phyloP scores from a whole-genome alignment of 2,113 vertebrate genomes.

The mouse (Mus musculus) region DNA sequence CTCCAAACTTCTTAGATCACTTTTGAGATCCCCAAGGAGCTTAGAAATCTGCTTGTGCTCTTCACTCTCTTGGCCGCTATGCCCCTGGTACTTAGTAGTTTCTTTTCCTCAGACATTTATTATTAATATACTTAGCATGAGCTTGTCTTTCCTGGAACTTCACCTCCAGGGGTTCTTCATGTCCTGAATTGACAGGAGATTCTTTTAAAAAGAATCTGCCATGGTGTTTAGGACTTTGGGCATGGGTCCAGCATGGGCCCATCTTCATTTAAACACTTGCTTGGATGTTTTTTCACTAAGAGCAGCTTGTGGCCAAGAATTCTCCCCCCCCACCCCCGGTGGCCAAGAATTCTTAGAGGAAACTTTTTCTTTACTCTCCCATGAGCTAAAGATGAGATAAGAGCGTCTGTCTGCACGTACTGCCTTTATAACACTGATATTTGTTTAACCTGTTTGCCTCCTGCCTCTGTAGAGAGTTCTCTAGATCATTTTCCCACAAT shows the following conservation, averaged over 20 bases:
- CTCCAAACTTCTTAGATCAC: not conserved
- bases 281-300: slow-evolving; percentile 46
- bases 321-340: not conserved
- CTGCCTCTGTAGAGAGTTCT: not conserved
- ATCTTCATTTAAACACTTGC: slow-evolving; percentile 43
- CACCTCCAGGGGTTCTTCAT: slow-evolving; percentile 15
- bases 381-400: slow-evolving; percentile 50
- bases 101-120: not conserved
- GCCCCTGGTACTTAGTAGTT: not conserved
- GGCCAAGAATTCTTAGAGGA: slow-evolving; percentile 48
- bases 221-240: not conserved
- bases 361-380: not conserved
- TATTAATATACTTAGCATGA: not conserved
- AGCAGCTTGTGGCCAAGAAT: slow-evolving; percentile 17
- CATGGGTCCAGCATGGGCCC: not conserved
- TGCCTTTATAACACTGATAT: not conserved
- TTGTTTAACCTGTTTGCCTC: not conserved
- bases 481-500: slow-evolving; percentile 4
- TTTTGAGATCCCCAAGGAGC: not conserved
- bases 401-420: not conserved
- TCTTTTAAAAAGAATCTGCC: not conserved
- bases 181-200: not conserved
- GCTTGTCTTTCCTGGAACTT: slow-evolving; percentile 4
- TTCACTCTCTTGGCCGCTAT: not conserved
- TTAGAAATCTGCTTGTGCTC: not conserved